Conservation (phyloP, 2,113 vertebrate genomes). For the human (Homo sapiens) region GRCh38 chr2:230567001-230567500, state of each 20-base stretch:
- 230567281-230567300: background rate
- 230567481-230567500: no score
- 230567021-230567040: background rate
- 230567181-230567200: background rate
- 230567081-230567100: background rate
- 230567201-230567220: background rate
- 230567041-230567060: no score
- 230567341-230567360: background rate
- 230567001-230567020: no score
- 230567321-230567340: background rate
- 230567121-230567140: background rate
- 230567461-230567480: no score
- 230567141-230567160: background rate
- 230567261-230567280: background rate
- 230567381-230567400: background rate
- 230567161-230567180: background rate
- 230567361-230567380: background rate
- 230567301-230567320: background rate
- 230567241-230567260: background rate
- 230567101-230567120: background rate
- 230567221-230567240: background rate
- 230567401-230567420: no score
- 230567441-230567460: no score
- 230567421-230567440: no score
- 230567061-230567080: background rate